Evolutionary conservation across 2,113 vertebrate species (phyloP).

Genomic region (Oxyura jamaicensis): DNA sequence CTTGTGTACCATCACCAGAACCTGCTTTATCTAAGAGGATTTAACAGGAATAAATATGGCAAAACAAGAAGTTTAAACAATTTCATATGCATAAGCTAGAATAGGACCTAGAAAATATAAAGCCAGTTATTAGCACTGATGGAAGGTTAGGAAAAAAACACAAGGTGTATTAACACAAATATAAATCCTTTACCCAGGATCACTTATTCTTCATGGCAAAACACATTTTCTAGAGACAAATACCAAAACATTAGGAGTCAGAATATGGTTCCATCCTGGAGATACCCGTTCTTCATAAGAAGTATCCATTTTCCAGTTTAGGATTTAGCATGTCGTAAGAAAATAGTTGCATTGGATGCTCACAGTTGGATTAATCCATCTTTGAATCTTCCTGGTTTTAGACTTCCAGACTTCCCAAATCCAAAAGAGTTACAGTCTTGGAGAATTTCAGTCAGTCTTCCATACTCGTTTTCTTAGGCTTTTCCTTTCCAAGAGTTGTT

Average conservation of each 20-base stretch:
- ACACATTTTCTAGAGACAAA: slow-evolving; percentile 80
- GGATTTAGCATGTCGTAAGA: slow-evolving; percentile 45
- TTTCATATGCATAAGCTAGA: slow-evolving; percentile 90
- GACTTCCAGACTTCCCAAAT: slow-evolving; percentile 68
- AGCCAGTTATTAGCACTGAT: slow-evolving; percentile 97
- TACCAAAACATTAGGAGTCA: slow-evolving; percentile 74
- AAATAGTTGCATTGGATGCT: slow-evolving; percentile 24
- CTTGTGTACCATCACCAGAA: slow-evolving; percentile 99
- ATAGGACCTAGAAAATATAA: slow-evolving; percentile 97
- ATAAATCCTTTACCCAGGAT: slow-evolving; percentile 90
- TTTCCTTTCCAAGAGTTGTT: slow-evolving; percentile 38
- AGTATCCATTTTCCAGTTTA: slow-evolving; percentile 62
- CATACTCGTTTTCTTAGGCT: not conserved
- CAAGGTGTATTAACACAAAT: slow-evolving; percentile 92
- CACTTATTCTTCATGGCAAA: slow-evolving; percentile 82
- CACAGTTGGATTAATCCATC: slow-evolving; percentile 53
- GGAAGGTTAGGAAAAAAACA: slow-evolving; percentile 89
- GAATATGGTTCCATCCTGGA: slow-evolving; percentile 70
- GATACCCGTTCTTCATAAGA: slow-evolving; percentile 68
- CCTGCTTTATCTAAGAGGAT: slow-evolving; percentile 99
- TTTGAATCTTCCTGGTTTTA: slow-evolving; percentile 55
- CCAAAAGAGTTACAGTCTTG: slow-evolving; percentile 64
- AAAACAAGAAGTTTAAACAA: slow-evolving; percentile 99
- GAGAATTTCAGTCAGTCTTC: slow-evolving; percentile 65
- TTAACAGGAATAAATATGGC: slow-evolving; percentile 99